Evolutionary conservation across 2,888 invertebrate species (phyloP), one percentile per base, ranked within the genome.

Genomic region (Petrolisthes cinctipes): DNA sequence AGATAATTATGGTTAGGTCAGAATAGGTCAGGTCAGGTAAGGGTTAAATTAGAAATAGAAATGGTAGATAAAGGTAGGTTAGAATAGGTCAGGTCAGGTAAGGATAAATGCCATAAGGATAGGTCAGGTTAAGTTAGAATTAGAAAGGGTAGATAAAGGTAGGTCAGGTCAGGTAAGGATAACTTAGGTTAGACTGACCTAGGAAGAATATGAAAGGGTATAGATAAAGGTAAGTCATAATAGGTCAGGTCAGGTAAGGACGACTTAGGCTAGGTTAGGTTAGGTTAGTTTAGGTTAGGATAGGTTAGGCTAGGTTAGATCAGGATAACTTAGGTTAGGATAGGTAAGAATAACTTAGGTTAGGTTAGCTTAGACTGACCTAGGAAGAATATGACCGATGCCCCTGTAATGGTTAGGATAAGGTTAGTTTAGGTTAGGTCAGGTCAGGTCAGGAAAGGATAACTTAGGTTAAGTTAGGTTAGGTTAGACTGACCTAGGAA

Each of bases 401-500:
- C n/a, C n/a, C n/a, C n/a, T n/a, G n/a, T n/a, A n/a, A n/a, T n/a
- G n/a, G n/a, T n/a, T n/a, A n/a, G n/a, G n/a, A 14, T n/a, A n/a
- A n/a, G n/a, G n/a, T n/a, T n/a, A n/a, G n/a, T n/a, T n/a, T 37
- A 37, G 37, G 37, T 37, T 37, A 37, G 37, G 37, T 37, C 37
- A 37, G 37, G n/a, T n/a, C n/a, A n/a, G n/a, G n/a, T n/a, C n/a
- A 37, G 37, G 37, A 1, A 0, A 37, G 37, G 37, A 1, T 2
- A 37, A 2, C 1, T 37, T 2, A 37, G 37, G 37, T 37, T 2
- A n/a, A 9, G 6, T 53, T 5, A 20, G 56, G 17, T 7, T 9
- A n/a, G 6, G 4, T 56, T 7, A 56, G 1, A 66, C 83, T 68
- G n/a, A 89, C 89, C 89, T 5, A 89, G 78, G 86, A 89, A 89